Evolutionary conservation across 2,797 vertebrate genomes (phyloP), one percentile per base, ranked within the genome.

Genomic region (Melanotaenia trifasciata): DNA sequence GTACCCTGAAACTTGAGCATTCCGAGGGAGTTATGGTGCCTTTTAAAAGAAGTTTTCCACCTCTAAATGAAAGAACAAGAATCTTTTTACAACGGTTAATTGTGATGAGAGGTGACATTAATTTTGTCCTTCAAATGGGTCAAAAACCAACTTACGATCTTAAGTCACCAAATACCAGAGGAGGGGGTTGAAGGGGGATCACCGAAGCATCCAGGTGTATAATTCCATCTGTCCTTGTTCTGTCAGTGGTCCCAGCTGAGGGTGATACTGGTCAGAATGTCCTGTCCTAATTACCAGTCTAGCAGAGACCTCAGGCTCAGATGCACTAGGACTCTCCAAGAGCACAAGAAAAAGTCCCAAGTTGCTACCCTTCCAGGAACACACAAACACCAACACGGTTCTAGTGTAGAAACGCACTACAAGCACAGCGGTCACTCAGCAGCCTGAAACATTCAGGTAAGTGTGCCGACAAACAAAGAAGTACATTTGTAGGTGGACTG

Each of bases 191-290:
- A 72, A 74, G 60, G 7, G 7, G 38, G 9, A 8, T 36, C 22
- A 24, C 28, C 66, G 77, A 84, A 86, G 82, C 66, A 67, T 84
- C 77, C 73, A 84, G 83, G 84, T 88, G 86, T 84, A 85, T 84
- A 80, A 85, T 88, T 84, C 88, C 83, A 83, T 90, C 83, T 80
- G 87, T 86, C 89, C 88, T 91, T 89, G 87, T 91, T 90, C 89
- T 89, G 87, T 90, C 90, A 91, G 65, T 67, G 77, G 71, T 87
- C 85, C 87, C 84, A 88, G 82, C 84, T 87, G 87, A 90, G 80
- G 70, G 81, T 72, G 74, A 56, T 63, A 67, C 82, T 90, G 86
- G 88, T 88, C 86, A 87, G 69, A 79, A 67, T 76, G 88, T 84
- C 90, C 83, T 88, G 86, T 88, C 86, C 85, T 91, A 91, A 92